A percentile compares a stretch with the other conserved stretches of the same genome.
phyloP scores from a whole-genome alignment of 2,888 invertebrate genomes.

The Campoletis raptor region DNA sequence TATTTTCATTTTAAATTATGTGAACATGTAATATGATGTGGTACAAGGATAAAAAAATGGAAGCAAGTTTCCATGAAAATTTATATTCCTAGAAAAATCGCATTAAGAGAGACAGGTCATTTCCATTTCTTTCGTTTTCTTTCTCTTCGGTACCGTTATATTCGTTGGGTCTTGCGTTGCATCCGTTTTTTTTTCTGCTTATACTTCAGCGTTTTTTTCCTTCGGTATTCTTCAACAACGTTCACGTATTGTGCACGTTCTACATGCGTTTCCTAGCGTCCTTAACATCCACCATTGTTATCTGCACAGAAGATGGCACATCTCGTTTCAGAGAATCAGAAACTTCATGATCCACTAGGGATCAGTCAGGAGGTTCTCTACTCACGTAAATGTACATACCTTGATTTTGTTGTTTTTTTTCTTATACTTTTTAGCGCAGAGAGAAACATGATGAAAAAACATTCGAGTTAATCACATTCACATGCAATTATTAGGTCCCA shows the following conservation, averaged over 20 bases:
- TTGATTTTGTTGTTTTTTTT: background rate
- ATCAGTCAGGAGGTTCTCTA: slow-evolving; percentile 19
- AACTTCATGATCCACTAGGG: slow-evolving; percentile 42
- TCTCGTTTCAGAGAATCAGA: slow-evolving; percentile 21
- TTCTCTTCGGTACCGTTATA: slow-evolving; percentile 20
- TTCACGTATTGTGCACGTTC: slow-evolving; percentile 6
- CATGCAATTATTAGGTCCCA: background rate
- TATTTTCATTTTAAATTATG: background rate
- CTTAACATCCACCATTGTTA: slow-evolving; percentile 33
- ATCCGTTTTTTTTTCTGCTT: background rate
- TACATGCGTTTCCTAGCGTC: slow-evolving; percentile 14
- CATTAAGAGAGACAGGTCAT: background rate
- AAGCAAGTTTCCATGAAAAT: background rate
- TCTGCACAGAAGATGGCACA: slow-evolving; percentile 21
- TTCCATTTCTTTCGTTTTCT: slow-evolving; percentile 1
- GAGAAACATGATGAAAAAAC: background rate
- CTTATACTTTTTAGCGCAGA: background rate
- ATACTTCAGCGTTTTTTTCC: background rate
- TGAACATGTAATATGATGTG: background rate
- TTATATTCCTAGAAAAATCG: background rate
- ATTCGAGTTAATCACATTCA: background rate
- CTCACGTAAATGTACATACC: background rate
- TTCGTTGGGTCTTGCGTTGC: slow-evolving; percentile 2
- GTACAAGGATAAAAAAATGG: background rate
- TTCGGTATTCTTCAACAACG: background rate